Base-by-base conservation (phyloP, 1,140 invertebrate genomes). In the Telenomus remus region DNA sequence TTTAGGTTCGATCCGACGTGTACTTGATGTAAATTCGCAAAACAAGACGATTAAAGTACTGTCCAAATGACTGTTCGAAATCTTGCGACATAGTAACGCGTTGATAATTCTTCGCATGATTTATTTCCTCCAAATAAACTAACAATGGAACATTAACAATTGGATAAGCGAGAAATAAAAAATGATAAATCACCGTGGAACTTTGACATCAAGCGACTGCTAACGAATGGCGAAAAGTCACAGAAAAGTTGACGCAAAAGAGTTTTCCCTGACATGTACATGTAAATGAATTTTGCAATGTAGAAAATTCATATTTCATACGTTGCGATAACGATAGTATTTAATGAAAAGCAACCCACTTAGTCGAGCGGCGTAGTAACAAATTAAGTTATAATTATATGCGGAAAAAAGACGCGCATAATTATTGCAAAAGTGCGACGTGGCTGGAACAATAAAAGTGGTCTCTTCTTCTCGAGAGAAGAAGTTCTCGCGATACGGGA, bases 401-500 rank as follows among this genome's bases (percentile, higher is more conserved):
- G 68, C 66, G 43, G n/a, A n/a, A n/a, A n/a, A 51, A 50, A 49
- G 44, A 9, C 11, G 35, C 35, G 14, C 44, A 49, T 34, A 50
- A 7, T 50, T 34, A 46, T 55, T 65, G 42, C 49, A 64, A 74
- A 55, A 61, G 54, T 42, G 11, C 50, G 4, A 6, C 1, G n/a
- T 39, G 13, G 6, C 35, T 35, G 6, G 35, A 49, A 73, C 69
- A 74, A 74, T 74, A 51, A 66, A 33, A 13, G 60, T 46, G 53
- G 53, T 43, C 61, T 66, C 48, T 66, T 54, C 49, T 49, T 49
- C 35, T 11, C 10, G 19, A 27, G 46, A 61, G 47, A 16, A 68
- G n/a, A 57, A 48, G 46, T 37, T 16, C 47, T 15, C 12, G 49
- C 33, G 68, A 47, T 42, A 49, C 19, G 19, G 9, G 9, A 9